Base-by-base conservation (phyloP, 2,888 invertebrate genomes). In the Cataglyphis livida region DNA sequence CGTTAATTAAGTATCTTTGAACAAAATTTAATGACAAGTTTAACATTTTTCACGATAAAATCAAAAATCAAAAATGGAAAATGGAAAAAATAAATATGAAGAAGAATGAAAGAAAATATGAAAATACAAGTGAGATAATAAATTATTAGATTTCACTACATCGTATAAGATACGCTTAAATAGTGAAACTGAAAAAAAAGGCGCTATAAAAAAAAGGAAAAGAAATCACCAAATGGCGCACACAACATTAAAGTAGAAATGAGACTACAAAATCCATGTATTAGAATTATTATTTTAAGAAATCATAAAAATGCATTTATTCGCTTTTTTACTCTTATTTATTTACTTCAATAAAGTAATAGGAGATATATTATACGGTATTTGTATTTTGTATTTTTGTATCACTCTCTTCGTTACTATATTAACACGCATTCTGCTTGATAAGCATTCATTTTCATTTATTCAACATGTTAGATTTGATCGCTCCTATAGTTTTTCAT, bases 211-310 rank as follows among this genome's bases (percentile, higher is more conserved):
- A 6, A 51, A 71, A 7, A 35, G 12, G n/a, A 57, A 71, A 12
- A 57, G 10, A 71, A 25, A 18, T 66, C 18, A 28, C 3, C 6
- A 15, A 21, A 9, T 32, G 7, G 1, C 15, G 6, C 2, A 35
- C 18, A 15, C 41, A n/a, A 9, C 6, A 25, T 25, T 28, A 1
- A 73, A 44, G 7, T 15, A 57, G 9, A 73, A 35, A 44, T n/a
- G n/a, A 0, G 7, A 51, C 1, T 15, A 7, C 32, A 32, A 12
- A 21, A 32, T 15, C 5, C 18, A 10, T 12, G n/a, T 28, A 7
- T 38, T 4, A 38, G 4, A 75, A 38, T 38, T 28, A 65, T n/a
- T n/a, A 65, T 66, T 66, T 38, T n/a, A 32, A 66, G n/a, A 25
- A 62, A 18, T n/a, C 28, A 25, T 41, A 18, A 48, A 44, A n/a